Conservation (phyloP, 2,797 vertebrate species). For the Anas bernieri region DNA sequence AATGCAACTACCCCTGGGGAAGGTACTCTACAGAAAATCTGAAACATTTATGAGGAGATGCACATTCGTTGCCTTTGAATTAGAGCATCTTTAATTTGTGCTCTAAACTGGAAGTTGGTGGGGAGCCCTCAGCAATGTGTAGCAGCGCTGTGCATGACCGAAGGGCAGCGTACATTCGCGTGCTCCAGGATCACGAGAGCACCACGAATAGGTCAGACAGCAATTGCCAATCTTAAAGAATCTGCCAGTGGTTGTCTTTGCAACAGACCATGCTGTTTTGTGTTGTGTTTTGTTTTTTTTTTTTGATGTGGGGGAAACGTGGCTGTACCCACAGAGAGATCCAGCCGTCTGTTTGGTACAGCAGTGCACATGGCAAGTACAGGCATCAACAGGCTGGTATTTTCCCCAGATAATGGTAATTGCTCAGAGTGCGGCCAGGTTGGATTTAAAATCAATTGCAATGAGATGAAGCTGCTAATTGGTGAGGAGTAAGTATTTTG, state of each 20-base stretch:
- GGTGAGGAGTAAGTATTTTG: not conserved
- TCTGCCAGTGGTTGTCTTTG: slow-evolving; percentile 20
- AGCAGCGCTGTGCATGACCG: not conserved
- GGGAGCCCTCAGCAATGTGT: not conserved
- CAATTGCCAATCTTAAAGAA: slow-evolving; percentile 48
- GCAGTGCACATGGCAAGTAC: fast-evolving
- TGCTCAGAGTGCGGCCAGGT: not conserved
- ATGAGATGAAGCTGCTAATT: not conserved
- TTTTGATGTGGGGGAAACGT: not conserved
- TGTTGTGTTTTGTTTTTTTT: not conserved
- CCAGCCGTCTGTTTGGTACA: fast-evolving
- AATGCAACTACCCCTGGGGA: not conserved
- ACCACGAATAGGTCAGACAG: slow-evolving; percentile 56
- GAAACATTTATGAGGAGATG: not conserved
- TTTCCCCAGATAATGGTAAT: not conserved
- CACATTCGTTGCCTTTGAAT: not conserved
- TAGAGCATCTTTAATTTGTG: not conserved
- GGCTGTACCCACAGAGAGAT: not conserved
- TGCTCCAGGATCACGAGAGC: slow-evolving; percentile 37
- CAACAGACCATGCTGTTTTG: not conserved
- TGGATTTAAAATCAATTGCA: not conserved
- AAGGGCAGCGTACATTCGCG: slow-evolving; percentile 31
- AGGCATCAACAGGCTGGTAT: not conserved
- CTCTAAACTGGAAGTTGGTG: not conserved
- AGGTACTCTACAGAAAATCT: not conserved